A percentile compares a stretch with the other conserved stretches of the same genome.
These are phyloP conservation scores for Serinus canaria DNA, from an alignment of 2,113 vertebrate species.

Conservation along the genomic window DNA sequence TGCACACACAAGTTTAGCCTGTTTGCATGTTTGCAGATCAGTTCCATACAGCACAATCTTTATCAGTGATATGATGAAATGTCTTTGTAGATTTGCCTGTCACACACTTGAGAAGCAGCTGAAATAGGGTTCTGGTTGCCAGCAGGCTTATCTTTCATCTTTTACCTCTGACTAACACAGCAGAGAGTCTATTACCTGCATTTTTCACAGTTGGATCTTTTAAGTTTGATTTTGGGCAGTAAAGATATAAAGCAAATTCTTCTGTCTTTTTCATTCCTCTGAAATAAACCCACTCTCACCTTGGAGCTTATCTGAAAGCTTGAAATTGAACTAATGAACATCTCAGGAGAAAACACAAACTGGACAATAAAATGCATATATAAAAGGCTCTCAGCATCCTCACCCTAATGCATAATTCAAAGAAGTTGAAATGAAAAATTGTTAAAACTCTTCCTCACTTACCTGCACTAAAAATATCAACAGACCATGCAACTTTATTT, in stretches of 20 bases:
- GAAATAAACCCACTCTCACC: background rate
- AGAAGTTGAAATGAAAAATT: background rate
- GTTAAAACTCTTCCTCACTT: background rate
- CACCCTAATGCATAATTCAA: background rate
- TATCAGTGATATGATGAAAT: background rate
- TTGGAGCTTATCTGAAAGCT: background rate
- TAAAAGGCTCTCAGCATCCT: background rate
- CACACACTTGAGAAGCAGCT: background rate
- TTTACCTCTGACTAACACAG: background rate
- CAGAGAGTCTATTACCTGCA: background rate
- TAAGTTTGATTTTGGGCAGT: background rate
- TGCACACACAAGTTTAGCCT: background rate
- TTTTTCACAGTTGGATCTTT: background rate
- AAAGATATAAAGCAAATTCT: background rate
- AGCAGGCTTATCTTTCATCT: background rate
- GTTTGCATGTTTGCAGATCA: background rate
- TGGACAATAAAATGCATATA: background rate
- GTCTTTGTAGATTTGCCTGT: background rate
- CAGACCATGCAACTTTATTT: background rate
- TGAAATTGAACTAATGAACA: background rate
- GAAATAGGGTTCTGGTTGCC: background rate
- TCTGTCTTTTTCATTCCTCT: background rate
- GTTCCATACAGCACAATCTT: background rate
- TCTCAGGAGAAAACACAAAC: background rate
- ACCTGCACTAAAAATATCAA: background rate